These are phyloP conservation scores for Montipora sp. DNA, from an alignment of 64 coral and sea anemone species.

Conservation along the genomic window DNA sequence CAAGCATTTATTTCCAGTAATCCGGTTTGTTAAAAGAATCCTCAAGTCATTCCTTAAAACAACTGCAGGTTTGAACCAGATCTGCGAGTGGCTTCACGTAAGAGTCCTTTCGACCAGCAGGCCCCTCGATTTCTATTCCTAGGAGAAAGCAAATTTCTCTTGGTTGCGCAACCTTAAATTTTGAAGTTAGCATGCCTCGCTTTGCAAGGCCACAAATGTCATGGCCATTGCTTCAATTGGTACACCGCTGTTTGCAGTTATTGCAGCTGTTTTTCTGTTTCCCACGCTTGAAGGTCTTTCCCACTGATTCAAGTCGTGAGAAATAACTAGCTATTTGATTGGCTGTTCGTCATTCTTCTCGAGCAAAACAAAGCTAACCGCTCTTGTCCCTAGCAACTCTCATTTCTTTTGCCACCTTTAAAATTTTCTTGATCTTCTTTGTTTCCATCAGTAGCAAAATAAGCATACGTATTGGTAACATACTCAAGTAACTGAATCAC, in stretches of 20 bases:
- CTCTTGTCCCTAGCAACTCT: background rate
- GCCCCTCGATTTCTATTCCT: background rate
- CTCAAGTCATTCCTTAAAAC: slow-evolving; percentile 30
- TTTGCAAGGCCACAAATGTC: background rate
- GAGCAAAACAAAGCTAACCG: background rate
- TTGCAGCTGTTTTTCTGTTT: background rate
- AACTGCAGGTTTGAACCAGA: slow-evolving; percentile 21
- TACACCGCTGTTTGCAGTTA: background rate
- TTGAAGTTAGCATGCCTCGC: background rate
- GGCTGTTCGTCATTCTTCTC: background rate
- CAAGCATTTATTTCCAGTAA: background rate
- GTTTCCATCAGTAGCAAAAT: background rate
- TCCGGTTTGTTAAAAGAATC: slow-evolving; percentile 1
- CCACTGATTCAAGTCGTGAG: background rate
- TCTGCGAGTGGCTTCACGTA: slow-evolving; percentile 13
- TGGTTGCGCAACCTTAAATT: background rate
- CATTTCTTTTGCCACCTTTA: background rate
- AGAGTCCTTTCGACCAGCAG: background rate
- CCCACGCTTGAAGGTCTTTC: background rate
- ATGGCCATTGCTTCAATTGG: background rate
- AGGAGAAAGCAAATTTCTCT: background rate
- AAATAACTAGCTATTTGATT: background rate
- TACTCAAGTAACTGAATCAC: background rate
- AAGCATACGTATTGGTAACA: background rate
- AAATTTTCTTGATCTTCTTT: background rate